phyloP scores from a whole-genome alignment of 2,888 invertebrate species.

The Glaucopsyche alexis region DNA sequence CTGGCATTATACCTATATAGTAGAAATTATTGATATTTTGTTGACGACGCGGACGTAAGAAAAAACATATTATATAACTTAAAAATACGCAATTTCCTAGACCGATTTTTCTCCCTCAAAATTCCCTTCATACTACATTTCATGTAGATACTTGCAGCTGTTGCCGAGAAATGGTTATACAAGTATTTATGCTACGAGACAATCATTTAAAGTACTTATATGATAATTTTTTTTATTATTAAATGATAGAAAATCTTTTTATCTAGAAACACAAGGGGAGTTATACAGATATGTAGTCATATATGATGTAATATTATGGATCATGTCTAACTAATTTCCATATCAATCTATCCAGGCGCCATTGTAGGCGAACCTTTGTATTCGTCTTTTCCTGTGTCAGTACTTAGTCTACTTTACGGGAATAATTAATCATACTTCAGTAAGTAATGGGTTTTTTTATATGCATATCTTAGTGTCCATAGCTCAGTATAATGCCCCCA shows the following conservation, averaged over 20 bases:
- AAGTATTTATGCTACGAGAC: too few species aligned
- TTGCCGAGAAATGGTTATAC: too few species aligned
- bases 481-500: conserved; percentile 3
- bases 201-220: too few species aligned
- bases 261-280: neutral
- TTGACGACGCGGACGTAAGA: too few species aligned
- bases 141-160: too few species aligned
- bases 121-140: too few species aligned
- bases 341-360: neutral
- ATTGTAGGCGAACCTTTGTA: neutral
- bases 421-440: neutral
- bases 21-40: too few species aligned
- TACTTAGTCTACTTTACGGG: neutral
- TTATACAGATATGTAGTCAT: neutral
- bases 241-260: neutral
- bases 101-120: too few species aligned
- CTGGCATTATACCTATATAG: too few species aligned
- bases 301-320: neutral
- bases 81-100: too few species aligned
- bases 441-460: neutral
- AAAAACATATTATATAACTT: too few species aligned
- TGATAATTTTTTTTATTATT: too few species aligned
- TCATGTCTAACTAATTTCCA: conserved; percentile 2
- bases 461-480: neutral
- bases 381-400: neutral